phyloP scores from a whole-genome alignment of 2,797 vertebrate species.

The Diceros bicornis region DNA sequence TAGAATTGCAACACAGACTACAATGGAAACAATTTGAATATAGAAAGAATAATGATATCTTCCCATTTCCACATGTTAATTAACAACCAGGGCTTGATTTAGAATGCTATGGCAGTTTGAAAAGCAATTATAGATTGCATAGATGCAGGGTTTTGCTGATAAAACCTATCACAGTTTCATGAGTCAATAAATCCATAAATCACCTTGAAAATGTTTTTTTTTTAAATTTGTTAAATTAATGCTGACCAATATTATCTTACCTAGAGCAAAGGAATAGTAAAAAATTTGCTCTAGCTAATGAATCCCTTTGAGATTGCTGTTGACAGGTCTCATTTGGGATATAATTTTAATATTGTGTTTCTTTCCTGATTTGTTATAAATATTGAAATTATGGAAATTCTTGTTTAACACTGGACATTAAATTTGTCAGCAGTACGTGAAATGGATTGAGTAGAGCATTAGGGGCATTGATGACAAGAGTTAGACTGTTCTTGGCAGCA shows the following conservation, averaged over 20 bases:
- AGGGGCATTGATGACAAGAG: background rate
- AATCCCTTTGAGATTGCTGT: background rate
- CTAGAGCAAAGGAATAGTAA: background rate
- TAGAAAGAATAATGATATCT: constrained; percentile 60
- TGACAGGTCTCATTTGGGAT: background rate
- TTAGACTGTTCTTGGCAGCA: background rate
- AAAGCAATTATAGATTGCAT: constrained; percentile 70
- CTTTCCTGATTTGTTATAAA: background rate
- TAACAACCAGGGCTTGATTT: constrained; percentile 73
- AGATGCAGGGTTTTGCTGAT: constrained; percentile 52
- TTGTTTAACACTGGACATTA: constrained; percentile 6
- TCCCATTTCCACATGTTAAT: constrained; percentile 72
- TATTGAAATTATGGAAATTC: background rate
- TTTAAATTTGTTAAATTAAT: constrained; percentile 45
- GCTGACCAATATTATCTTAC: background rate
- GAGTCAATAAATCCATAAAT: constrained; percentile 31
- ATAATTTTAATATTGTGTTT: constrained; percentile 33
- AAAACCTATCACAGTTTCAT: constrained; percentile 47
- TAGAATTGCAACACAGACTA: constrained; percentile 54
- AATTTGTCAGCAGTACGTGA: background rate
- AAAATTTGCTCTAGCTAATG: background rate
- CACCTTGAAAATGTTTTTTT: background rate
- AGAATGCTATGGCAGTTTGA: constrained; percentile 66
- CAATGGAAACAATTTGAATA: constrained; percentile 66
- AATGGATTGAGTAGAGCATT: background rate